Conservation (phyloP, 1,140 invertebrate species). For the Monomorium pharaonis region DNA sequence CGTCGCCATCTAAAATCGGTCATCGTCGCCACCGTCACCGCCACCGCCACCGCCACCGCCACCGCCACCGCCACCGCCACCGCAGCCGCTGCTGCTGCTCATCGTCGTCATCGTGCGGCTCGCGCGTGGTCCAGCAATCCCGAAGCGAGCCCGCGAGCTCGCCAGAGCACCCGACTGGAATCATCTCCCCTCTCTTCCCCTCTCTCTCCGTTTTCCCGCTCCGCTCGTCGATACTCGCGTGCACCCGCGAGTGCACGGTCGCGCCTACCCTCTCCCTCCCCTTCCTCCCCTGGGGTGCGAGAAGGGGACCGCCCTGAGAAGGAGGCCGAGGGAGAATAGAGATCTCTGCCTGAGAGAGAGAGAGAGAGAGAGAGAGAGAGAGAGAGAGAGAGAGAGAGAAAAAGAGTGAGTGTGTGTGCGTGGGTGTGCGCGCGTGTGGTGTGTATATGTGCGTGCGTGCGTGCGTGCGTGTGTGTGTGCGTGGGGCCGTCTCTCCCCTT, state of each 20-base stretch:
- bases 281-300: constrained; percentile 19
- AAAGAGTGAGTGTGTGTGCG: no score
- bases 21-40: constrained; percentile 15
- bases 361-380: constrained; percentile 33
- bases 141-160: constrained; percentile 27
- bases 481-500: constrained; percentile 43
- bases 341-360: constrained; percentile 18
- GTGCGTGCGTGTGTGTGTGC: no score
- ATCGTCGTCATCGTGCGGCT: constrained; percentile 49
- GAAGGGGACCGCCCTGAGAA: constrained; percentile 31
- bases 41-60: no score
- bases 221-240: constrained; percentile 63
- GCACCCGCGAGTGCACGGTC: constrained; percentile 44
- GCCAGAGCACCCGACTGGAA: not conserved
- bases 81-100: constrained; percentile 4
- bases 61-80: not conserved
- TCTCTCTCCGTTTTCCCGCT: constrained; percentile 25
- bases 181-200: not conserved
- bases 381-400: constrained; percentile 2
- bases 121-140: constrained; percentile 63
- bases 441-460: no score
- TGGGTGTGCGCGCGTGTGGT: no score
- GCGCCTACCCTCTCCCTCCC: constrained; percentile 37
- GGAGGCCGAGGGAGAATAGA: not conserved
- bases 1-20: no score